Base-by-base conservation (phyloP, 2,113 vertebrate genomes). In the Sardina pilchardus region DNA sequence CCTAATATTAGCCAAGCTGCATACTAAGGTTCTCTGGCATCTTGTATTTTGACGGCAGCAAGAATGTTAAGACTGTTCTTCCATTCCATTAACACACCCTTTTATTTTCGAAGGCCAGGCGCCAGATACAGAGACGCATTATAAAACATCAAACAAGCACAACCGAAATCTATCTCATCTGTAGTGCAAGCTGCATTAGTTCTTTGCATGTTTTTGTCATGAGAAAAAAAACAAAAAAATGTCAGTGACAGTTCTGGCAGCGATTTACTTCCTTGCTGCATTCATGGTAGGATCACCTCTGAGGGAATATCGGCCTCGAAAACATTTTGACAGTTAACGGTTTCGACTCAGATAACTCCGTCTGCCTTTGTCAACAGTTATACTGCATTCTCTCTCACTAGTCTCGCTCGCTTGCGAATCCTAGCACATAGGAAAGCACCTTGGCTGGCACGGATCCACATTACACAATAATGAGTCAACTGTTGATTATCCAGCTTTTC, bases 401-500 rank as follows among this genome's bases (percentile, higher is more conserved):
- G n/a, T n/a, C n/a, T n/a, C n/a, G n/a, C n/a, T n/a, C 43, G 45
- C 75, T 8, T 83, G 53, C 34, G 5, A n/a, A 26, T 4, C 53
- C 8, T 21, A 63, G 59, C 21, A 9, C 53, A 14, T 5, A 4
- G 4, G 47, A 30, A 30, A 34, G 24, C 59, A 78, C 43, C 44
- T 36, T 14, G 84, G 82, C 81, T 89, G 88, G 84, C 89, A 82
- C 45, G 24, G 83, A 89, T 82, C 87, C 85, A 84, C 81, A 86
- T 84, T 89, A 91, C 19, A 89, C 88, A 86, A 87, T 81, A 56
- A 84, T 85, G 81, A 71, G 82, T 90, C 86, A 91, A 92, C 85
- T 90, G 89, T 83, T 81, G 78, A 90, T 91, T 90, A 91, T 81
- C 82, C 82, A 78, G 89, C 85, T 88, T 89, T 89, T 87, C 85